Base-by-base conservation (phyloP, 2,888 invertebrate genomes). In the Tridacna crocea region DNA sequence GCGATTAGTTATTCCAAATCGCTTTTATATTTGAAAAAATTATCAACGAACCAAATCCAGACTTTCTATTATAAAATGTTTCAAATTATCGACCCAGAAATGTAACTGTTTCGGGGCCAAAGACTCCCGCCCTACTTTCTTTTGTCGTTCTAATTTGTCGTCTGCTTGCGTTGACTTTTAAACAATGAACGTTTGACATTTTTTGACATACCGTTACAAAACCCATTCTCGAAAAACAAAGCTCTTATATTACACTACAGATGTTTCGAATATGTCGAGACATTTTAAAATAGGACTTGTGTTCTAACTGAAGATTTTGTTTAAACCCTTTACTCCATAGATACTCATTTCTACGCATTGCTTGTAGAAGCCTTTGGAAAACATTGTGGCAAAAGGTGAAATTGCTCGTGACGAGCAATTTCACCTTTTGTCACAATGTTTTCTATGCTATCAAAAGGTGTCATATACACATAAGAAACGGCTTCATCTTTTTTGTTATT, bases 131-230 rank as follows among this genome's bases (percentile, higher is more conserved):
- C 70, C 70, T 70, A 70, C 70, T 70, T 70, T 70, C 51, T 12
- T 51, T 51, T 51, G 11, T 4, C 15, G 70, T n/a, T 22, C 36
- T 47, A 22, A 70, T 51, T 51, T 70, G 51, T 70, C 19, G 51
- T 24, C 70, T 22, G 15, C 10, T 48, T 51, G 26, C 11, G 8
- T 51, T 70, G 70, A 70, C 70, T 70, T 51, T 70, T 22, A 51
- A 70, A 70, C 70, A 70, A 70, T 51, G 47, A 51, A 51, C 51
- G 13, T 2, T 51, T 70, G 70, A 70, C 48, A 70, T 70, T 51
- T 63, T 68, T 68, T 68, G 68, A 68, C 68, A 68, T 46, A 27
- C n/a, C 68, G 68, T 68, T 68, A 19, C 36, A 8, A 65, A 46
- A 15, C 24, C n/a, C 27, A 19, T 47, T 19, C 46, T 47, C 24